Evolutionary conservation across 2,797 vertebrate genomes (phyloP).

Genomic region (Schizopygopsis pylzovi): DNA sequence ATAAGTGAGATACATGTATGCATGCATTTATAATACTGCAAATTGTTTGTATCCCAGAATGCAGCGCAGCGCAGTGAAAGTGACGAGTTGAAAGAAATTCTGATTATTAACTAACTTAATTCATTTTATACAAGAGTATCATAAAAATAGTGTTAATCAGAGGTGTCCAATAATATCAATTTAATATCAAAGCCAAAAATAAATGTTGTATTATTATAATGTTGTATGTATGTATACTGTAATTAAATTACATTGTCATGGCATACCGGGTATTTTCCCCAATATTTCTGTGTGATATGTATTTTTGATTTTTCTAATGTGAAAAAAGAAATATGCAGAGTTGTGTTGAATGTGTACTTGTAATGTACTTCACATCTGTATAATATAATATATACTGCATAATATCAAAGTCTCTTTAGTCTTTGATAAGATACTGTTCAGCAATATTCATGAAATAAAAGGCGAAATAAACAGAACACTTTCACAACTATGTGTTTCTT

Average conservation of each 20-base stretch:
- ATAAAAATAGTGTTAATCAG: neutral
- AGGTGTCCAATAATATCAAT: neutral
- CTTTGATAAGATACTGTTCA: neutral
- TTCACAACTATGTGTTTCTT: neutral
- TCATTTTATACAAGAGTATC: neutral
- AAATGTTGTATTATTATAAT: no score
- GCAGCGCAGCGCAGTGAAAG: neutral
- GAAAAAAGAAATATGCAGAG: no score
- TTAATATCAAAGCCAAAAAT: no score
- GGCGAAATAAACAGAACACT: no score
- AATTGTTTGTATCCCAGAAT: neutral
- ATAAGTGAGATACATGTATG: neutral
- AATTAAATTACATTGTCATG: no score
- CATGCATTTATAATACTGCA: neutral
- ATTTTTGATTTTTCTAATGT: no score
- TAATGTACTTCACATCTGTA: neutral
- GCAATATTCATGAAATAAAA: neutral
- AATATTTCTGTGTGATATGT: no score
- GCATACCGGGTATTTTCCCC: no score
- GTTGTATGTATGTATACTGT: no score
- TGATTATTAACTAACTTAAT: neutral
- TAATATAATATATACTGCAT: no score
- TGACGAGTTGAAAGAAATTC: neutral
- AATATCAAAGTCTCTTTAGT: no score
- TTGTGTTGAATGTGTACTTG: no score